Evolutionary conservation across 2,113 vertebrate genomes (phyloP).

Genomic region (Calyptommatus sinebrachiatus): DNA sequence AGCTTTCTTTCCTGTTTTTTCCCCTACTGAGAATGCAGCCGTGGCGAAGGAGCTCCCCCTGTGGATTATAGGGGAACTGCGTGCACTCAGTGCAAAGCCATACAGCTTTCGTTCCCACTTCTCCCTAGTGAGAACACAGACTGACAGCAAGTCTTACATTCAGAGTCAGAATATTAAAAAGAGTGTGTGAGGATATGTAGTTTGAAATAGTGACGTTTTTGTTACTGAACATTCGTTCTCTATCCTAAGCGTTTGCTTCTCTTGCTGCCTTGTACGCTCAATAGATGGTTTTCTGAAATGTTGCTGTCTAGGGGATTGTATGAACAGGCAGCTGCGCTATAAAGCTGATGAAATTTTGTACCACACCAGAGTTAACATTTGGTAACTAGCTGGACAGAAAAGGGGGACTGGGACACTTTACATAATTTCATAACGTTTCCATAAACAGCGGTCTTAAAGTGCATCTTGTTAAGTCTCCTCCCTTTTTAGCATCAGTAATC

Average conservation of each 20-base stretch:
- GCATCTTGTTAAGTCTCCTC: background rate
- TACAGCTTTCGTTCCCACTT: too few relatives aligned
- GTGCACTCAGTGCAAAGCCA: too few relatives aligned
- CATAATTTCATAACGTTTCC: background rate
- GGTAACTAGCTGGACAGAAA: fast-evolving
- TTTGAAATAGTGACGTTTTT: background rate
- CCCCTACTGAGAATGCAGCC: too few relatives aligned
- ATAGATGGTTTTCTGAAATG: background rate
- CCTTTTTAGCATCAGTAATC: background rate
- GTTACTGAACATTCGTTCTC: background rate
- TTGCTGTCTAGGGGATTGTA: background rate
- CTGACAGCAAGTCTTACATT: background rate
- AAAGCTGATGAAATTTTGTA: background rate
- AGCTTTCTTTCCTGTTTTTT: too few relatives aligned
- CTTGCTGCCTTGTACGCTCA: background rate
- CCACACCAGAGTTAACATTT: fast-evolving
- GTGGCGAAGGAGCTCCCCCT: too few relatives aligned
- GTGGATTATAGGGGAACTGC: too few relatives aligned
- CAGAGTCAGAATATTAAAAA: background rate
- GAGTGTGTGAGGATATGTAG: fast-evolving
- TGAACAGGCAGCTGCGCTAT: slow-evolving; percentile 16
- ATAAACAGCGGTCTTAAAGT: background rate
- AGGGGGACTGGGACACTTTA: background rate
- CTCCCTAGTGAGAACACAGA: too few relatives aligned
- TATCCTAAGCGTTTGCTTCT: background rate